Evolutionary conservation across 2,113 vertebrate species (phyloP), one percentile per base, ranked within the genome.

Genomic region (Urocitellus parryii): DNA sequence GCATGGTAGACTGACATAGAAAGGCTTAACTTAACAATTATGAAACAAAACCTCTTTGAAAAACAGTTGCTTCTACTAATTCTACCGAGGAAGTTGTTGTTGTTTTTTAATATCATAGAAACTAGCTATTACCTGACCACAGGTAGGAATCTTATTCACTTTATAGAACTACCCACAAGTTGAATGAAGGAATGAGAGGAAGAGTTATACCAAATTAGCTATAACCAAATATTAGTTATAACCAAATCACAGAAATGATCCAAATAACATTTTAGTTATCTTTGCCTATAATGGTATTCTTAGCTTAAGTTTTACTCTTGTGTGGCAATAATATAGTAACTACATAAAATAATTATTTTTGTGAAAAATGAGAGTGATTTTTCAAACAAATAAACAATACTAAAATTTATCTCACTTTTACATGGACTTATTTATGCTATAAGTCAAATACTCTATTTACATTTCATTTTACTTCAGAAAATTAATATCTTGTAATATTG

Each of bases 331-430:
- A 91, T n/a, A 37, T 53, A 88, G 81, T 84, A 89, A 86, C 16
- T 77, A 89, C 42, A 37, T 27, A 74, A 97, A 86, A 94, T n/a
- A 85, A 88, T 53, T 63, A 90, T 82, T 90, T 42, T 82, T 97
- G 32, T 22, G 90, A 92, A 24, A 45, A 74, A 77, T 53, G 32
- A 92, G 16, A 88, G 32, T 70, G 58, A 76, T 37, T 89, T n/a
- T 94, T 94, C 42, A 73, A 97, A 91, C 29, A 91, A 87, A 93
- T 53, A 79, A 88, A 53, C 53, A 9, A 77, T 13, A 88, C 48
- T 80, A 91, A 85, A 65, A 94, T 84, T 9, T 42, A 20, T 78
- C 56, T 67, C n/a, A 53, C 9, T 78, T 29, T 58, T 39, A 32
- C 24, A 67, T 65, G n/a, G 51, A 85, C 70, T 34, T 96, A 51